These are phyloP conservation scores for Tetragonula clypearis DNA, from an alignment of 1,140 invertebrate species.

Conservation along the genomic window DNA sequence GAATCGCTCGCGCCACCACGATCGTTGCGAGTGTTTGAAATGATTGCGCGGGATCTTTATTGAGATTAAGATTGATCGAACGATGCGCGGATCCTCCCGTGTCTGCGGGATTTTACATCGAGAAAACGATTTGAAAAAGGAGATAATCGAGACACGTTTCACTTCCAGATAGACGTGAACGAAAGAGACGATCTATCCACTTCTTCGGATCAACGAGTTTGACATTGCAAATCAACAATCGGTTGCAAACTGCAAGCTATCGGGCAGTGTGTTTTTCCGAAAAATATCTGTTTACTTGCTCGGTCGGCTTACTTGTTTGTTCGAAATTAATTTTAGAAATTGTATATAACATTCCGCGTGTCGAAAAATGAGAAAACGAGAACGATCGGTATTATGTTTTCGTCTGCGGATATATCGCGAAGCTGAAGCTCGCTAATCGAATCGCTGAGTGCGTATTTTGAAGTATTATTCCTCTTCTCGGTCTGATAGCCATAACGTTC, in stretches of 20 bases:
- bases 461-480: background rate
- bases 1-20: background rate
- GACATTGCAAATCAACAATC: background rate
- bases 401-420: background rate
- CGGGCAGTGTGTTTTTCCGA: background rate
- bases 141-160: background rate
- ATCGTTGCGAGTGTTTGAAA: constrained; percentile 19
- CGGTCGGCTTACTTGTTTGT: too few species aligned
- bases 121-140: background rate
- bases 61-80: constrained; percentile 42
- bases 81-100: constrained; percentile 33
- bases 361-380: background rate
- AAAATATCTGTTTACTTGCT: too few species aligned
- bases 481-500: background rate
- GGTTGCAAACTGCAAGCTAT: background rate
- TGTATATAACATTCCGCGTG: background rate
- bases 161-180: background rate
- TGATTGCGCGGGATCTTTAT: constrained; percentile 39
- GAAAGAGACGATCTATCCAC: background rate
- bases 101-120: background rate
- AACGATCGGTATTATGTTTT: background rate
- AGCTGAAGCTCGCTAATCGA: background rate
- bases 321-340: background rate
- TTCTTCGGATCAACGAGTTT: background rate
- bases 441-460: background rate